Evolutionary conservation across 2,113 vertebrate species (phyloP), one percentile per base, ranked within the genome.

Genomic region (Colinus virginianus): DNA sequence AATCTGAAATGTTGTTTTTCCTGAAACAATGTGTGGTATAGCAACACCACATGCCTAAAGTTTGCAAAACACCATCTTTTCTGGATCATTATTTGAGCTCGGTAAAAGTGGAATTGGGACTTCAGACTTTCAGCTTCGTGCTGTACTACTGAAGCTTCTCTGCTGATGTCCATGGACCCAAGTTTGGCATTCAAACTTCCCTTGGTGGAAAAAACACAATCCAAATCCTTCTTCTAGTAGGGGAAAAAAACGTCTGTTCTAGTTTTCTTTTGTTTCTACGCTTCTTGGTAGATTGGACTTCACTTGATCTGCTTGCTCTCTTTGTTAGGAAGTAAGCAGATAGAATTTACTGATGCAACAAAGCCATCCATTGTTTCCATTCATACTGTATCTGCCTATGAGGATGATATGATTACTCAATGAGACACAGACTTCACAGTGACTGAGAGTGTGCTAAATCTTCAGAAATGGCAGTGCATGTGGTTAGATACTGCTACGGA

Each of bases 401-500:
- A 84, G 92, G 95, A 96, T 94, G 97, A 92, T 88, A 95, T 91
- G 96, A 97, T 97, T 97, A 87, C 95, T 97, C 97, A 97, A 98
- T 90, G 96, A 97, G 91, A 94, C 94, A 95, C 79, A 94, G 93
- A 95, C 92, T 96, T 94, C 96, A 97, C 72, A 96, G 96, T 96
- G 97, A 97, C 96, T 94, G 96, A 97, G 96, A 97, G 96, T 96
- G 97, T 96, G 97, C 91, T 78, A 95, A 93, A 94, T 96, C 90
- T 94, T 97, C 94, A 91, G 94, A 95, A 96, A 97, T 87, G 94
- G 97, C 93, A 97, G 93, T 88, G 95, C 93, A 95, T 96, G 97
- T 97, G 96, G 95, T 97, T 97, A 97, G 97, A 97, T 97, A 96
- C 97, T 93, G 97, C 96, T 96, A 96, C 85, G 90, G 96, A 97